Base-by-base conservation (phyloP, 2,797 vertebrate species). In the Acipenser ruthenus region DNA sequence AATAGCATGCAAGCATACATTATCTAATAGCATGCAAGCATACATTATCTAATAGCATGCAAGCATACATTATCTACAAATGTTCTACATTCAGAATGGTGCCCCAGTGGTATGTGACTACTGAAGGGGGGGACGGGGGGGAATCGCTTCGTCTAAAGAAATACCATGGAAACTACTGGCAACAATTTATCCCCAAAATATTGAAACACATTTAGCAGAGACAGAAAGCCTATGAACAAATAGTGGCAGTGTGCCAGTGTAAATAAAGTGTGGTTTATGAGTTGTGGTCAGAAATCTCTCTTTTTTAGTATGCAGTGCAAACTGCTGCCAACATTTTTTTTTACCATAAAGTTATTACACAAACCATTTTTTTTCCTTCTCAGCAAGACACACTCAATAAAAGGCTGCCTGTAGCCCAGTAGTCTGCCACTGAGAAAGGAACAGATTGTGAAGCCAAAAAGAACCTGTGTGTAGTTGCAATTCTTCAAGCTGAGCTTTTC, bases 141-240 rank as follows among this genome's bases (percentile, higher is more conserved):
- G 18, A 18, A 89, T 93, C 90, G 92, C 94, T 93, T 93, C 87
- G 90, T 90, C 92, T 91, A 93, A 94, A 91, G 89, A 91, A 96
- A 94, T 90, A 87, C 93, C 91, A 92, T 94, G 93, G 93, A 95
- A 96, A 96, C 90, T 86, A 91, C 92, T 99, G 95, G 93, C 93
- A 94, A 88, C 88, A 91, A 92, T 93, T 94, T 91, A 91, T 87
- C 84, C 89, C 86, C 86, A 86, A 92, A 89, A 93, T 72, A 69
- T 92, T 95, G 92, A 93, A 93, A 93, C 88, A 84, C 90, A 89
- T 93, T 93, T 93, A 90, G 86, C 84, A 91, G 92, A 95, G 93
- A 93, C 93, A 94, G 92, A 96, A 95, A 93, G 88, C 92, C 90
- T 93, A 91, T 93, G 94, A 95, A 94, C 92, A 94, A 96, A 94